Conservation (phyloP, 2,797 vertebrate species). For the Typhlichthys eigenmanni region DNA sequence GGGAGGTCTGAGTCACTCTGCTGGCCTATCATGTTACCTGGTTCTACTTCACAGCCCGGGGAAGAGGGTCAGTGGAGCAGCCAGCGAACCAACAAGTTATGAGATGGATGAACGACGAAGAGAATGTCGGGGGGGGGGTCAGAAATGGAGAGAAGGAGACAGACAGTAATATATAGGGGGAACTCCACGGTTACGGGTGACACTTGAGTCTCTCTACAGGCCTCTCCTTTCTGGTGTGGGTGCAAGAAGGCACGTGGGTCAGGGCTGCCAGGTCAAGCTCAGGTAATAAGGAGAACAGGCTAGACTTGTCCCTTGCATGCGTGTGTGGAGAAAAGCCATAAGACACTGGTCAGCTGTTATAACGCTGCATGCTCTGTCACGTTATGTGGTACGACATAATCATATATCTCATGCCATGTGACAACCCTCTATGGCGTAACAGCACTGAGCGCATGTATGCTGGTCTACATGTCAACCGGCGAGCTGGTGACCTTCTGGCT, state of each 20-base stretch:
- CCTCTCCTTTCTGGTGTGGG: constrained; percentile 20
- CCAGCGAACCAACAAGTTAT: background rate
- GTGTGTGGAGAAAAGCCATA: background rate
- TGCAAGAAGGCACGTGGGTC: background rate
- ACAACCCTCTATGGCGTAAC: too few species aligned
- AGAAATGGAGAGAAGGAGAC: background rate
- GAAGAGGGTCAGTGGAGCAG: constrained; percentile 48
- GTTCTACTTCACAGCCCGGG: constrained; percentile 25
- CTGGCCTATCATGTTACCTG: constrained; percentile 59
- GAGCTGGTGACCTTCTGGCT: background rate
- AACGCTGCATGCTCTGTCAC: too few species aligned
- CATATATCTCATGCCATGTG: too few species aligned
- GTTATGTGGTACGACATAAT: too few species aligned
- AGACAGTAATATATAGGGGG: background rate
- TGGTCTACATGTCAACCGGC: background rate
- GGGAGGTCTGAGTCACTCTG: too few species aligned
- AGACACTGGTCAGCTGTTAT: too few species aligned
- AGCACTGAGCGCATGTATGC: background rate
- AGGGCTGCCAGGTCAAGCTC: constrained; percentile 11
- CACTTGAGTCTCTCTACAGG: constrained; percentile 11
- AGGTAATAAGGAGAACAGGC: constrained; percentile 1
- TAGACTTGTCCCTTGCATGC: background rate
- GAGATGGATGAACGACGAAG: too few species aligned
- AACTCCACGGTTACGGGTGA: constrained; percentile 20
- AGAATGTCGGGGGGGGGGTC: too few species aligned